phyloP scores from a whole-genome alignment of 2,888 invertebrate species.

The Scaeva pyrastri region DNA sequence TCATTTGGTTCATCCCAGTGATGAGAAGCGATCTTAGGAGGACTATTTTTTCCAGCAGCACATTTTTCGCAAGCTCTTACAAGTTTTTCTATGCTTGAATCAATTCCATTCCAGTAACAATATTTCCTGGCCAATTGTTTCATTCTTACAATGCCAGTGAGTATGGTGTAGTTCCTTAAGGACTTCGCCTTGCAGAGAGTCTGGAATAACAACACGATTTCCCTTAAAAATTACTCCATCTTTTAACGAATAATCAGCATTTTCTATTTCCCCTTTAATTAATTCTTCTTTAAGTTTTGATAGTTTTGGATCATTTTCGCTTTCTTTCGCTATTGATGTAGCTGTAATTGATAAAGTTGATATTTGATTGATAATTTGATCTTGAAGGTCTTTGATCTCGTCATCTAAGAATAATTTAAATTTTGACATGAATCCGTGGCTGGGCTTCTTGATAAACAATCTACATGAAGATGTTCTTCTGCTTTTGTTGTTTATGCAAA shows the following conservation, averaged over 20 bases:
- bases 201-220: no score
- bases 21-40: constrained; percentile 12
- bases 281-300: not conserved
- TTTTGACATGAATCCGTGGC: no score
- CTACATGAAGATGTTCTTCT: no score
- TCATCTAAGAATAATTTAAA: no score
- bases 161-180: constrained; percentile 67
- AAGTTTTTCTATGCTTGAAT: constrained; percentile 77
- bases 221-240: no score
- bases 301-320: not conserved
- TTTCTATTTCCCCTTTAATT: no score
- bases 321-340: not conserved
- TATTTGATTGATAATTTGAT: not conserved
- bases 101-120: constrained; percentile 78
- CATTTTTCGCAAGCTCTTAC: constrained; percentile 54
- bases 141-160: constrained; percentile 79
- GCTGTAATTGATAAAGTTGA: not conserved
- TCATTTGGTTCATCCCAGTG: constrained; percentile 45
- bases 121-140: constrained; percentile 78
- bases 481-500: no score
- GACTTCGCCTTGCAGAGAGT: constrained; percentile 35
- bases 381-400: not conserved
- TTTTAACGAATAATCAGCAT: no score
- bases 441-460: no score
- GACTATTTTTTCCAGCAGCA: constrained; percentile 29